phyloP scores from a whole-genome alignment of 1,140 invertebrate species.

The Pseudomyrmex sp. region DNA sequence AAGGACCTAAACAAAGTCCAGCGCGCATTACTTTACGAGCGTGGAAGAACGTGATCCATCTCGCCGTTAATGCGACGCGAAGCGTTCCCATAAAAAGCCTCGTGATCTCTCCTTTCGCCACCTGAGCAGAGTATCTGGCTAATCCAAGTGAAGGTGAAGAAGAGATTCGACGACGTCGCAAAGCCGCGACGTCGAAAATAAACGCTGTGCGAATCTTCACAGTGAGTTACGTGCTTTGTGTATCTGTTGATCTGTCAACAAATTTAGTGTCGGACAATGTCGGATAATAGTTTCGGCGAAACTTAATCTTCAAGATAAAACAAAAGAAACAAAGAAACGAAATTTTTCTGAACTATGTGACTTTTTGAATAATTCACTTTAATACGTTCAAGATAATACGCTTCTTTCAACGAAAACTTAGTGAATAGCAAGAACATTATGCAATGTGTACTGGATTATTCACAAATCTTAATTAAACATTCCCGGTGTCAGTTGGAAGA shows the following conservation, averaged over 20 bases:
- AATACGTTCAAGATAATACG: neutral
- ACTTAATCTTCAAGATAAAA: neutral
- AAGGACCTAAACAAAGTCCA: conserved; percentile 78
- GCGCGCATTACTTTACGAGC: conserved; percentile 80
- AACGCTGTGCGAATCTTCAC: conserved; percentile 30
- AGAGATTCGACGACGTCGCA: conserved; percentile 29
- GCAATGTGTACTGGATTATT: conserved; percentile 39
- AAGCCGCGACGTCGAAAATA: conserved; percentile 36
- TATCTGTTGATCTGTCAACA: neutral
- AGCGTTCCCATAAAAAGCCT: conserved; percentile 76
- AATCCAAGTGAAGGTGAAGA: conserved; percentile 17
- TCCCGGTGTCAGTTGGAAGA: conserved; percentile 46
- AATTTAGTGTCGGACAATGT: neutral
- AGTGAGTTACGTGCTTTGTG: neutral
- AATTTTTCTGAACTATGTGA: neutral
- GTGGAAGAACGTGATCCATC: conserved; percentile 79
- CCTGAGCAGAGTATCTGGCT: conserved; percentile 30
- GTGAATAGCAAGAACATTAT: neutral
- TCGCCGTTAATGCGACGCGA: conserved; percentile 78
- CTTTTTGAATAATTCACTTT: no score
- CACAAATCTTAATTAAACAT: conserved; percentile 58
- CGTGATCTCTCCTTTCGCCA: conserved; percentile 58
- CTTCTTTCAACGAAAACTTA: conserved; percentile 6
- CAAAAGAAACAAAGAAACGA: neutral
- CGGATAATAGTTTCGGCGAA: neutral